Evolutionary conservation across 2,888 invertebrate genomes (phyloP).

Genomic region (Caradrina kadenii): DNA sequence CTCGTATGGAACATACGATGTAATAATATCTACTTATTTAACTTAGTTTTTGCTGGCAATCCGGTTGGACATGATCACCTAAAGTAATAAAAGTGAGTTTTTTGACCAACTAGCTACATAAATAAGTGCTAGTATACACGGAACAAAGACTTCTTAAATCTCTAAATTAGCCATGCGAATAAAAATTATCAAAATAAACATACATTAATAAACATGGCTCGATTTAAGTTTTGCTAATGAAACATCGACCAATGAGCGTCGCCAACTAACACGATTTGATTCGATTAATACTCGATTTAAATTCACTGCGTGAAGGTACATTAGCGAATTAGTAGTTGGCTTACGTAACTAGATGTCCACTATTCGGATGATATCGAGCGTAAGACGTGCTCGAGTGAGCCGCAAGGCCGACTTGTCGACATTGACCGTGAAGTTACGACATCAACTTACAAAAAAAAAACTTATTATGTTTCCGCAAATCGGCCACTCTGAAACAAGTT

Average conservation of each 20-base stretch:
- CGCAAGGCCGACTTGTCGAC: conserved; percentile 87
- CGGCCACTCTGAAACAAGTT: conserved; percentile 72
- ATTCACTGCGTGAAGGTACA: conserved; percentile 74
- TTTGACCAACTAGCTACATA: conserved; percentile 1
- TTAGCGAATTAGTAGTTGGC: conserved; percentile 81
- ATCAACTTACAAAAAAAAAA: conserved; percentile 75
- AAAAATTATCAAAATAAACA: conserved; percentile 60
- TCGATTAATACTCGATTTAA: conserved; percentile 72
- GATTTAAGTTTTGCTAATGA: conserved; percentile 67
- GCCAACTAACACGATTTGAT: conserved; percentile 63
- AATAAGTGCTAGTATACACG: not conserved
- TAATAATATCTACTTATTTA: not conserved
- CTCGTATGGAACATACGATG: not conserved
- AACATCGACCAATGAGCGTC: conserved; percentile 63
- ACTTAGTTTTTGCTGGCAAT: not conserved
- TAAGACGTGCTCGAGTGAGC: conserved; percentile 82
- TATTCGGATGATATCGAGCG: conserved; percentile 77
- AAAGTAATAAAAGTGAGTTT: conserved; percentile 6
- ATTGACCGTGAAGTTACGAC: conserved; percentile 88
- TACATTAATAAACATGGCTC: conserved; percentile 60
- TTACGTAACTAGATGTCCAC: conserved; percentile 82
- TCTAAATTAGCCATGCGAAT: conserved; percentile 46
- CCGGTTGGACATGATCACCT: not conserved
- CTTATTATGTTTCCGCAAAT: conserved; percentile 88
- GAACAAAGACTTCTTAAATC: conserved; percentile 42